Base-by-base conservation (phyloP, 2,888 invertebrate genomes). In the Dione juno region DNA sequence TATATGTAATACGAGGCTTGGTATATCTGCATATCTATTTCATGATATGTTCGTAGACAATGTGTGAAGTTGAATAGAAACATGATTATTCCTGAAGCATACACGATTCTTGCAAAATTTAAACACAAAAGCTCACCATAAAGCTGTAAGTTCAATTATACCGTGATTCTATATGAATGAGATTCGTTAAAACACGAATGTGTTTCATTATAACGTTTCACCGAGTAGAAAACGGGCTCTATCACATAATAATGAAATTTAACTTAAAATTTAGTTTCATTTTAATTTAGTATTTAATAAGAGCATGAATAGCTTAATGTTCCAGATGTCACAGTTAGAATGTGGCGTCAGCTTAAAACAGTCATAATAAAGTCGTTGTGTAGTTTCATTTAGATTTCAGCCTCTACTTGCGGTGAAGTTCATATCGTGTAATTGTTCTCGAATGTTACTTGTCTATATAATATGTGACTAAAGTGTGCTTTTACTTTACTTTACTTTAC, bases 301-400 rank as follows among this genome's bases (percentile, higher is more conserved):
- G 48, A 64, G 63, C 63, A 48, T 14, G 37, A 48, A 9, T 35
- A 64, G 64, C 16, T 64, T 50, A 40, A 37, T 7, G 50, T 13
- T 50, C 64, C 50, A 64, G 64, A 50, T 64, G 64, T 19, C 64
- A 19, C 61, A 45, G 28, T n/a, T 14, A 11, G 63, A 63, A 35
- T 28, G 48, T 35, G 63, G 63, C 48, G 48, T 63, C 48, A 63
- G 63, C 63, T 63, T 59, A 59, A 59, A 59, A 43, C 59, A 43
- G 59, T 59, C 59, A 28, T 59, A 59, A 59, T 59, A 41, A 21
- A 59, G 41, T 59, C 41, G 59, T 61, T 45, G 59, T 61, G 59
- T 43, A 61, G 43, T 61, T 58, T 58, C 58, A 58, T 58, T 40
- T 58, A 58, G 58, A 41, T 58, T 41, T 58, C 16, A 40, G 40